phyloP scores from a whole-genome alignment of 2,888 invertebrate species.

The Pinctada fucata region DNA sequence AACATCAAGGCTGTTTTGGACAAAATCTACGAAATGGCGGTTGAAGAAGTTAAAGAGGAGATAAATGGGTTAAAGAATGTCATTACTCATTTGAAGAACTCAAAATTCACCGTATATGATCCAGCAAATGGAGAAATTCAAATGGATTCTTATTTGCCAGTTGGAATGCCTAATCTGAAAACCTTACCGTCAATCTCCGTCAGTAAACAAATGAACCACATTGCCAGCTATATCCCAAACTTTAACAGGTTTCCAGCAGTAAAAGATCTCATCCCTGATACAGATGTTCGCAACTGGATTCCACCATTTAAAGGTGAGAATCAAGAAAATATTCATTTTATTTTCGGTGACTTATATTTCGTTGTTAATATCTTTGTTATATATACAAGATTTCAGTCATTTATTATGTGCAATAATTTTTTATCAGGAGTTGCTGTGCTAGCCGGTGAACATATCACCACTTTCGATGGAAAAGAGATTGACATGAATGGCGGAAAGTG shows the following conservation, averaged over 20 bases:
- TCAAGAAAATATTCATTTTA: conserved; percentile 34
- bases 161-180: conserved; percentile 49
- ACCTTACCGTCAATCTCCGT: conserved; percentile 40
- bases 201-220: conserved; percentile 37
- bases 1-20: conserved; percentile 40
- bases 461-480: conserved; percentile 89
- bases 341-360: neutral
- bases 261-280: conserved; percentile 80
- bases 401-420: neutral
- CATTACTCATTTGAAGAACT: conserved; percentile 29
- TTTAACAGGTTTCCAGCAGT: conserved; percentile 26
- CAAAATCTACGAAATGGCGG: conserved; percentile 32
- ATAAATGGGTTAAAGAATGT: conserved; percentile 38
- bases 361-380: no score
- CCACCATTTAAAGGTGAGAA: conserved; percentile 90
- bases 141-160: conserved; percentile 46
- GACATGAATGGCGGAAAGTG: conserved; percentile 84
- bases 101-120: conserved; percentile 49
- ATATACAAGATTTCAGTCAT: no score
- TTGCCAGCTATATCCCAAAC: conserved; percentile 40
- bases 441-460: conserved; percentile 88
- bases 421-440: conserved; percentile 87
- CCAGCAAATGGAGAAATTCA: conserved; percentile 53
- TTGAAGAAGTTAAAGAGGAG: conserved; percentile 50
- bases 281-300: conserved; percentile 87